phyloP scores from a whole-genome alignment of 2,113 vertebrate species.

The Ciconia stormi region DNA sequence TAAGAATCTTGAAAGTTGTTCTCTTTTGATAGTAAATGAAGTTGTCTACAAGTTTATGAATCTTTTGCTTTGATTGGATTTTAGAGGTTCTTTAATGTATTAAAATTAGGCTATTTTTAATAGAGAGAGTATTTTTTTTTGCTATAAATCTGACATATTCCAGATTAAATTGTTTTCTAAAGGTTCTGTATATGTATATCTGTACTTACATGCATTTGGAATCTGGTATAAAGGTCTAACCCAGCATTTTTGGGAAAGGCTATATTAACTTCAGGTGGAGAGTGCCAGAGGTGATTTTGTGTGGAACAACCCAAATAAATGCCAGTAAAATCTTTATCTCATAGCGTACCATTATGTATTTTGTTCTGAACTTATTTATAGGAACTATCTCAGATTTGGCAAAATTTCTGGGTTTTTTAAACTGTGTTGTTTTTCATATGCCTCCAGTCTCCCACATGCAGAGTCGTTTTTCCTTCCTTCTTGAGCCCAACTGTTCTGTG shows the following conservation, averaged over 20 bases:
- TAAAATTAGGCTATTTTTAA: neutral
- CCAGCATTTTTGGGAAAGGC: neutral
- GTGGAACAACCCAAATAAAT: neutral
- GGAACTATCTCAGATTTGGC: conserved; percentile 5
- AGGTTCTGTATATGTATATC: neutral
- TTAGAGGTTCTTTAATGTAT: neutral
- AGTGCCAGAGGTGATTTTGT: neutral
- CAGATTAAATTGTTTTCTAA: neutral
- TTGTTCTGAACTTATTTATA: conserved; percentile 24
- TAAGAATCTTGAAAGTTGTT: neutral
- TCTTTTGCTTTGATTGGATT: neutral
- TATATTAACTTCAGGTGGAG: neutral
- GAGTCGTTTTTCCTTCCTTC: neutral
- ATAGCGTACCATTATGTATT: neutral
- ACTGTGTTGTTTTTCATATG: conserved; percentile 31
- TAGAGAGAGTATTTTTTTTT: neutral
- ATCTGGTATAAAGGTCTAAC: neutral
- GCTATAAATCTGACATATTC: neutral
- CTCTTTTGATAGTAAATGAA: neutral
- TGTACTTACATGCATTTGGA: neutral
- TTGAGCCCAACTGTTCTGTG: conserved; percentile 45
- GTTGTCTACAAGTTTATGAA: neutral
- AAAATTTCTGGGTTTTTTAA: neutral
- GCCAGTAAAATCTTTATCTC: neutral
- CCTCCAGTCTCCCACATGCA: conserved; percentile 32